Evolutionary conservation across 2,888 invertebrate genomes (phyloP), one percentile per base, ranked within the genome.

Genomic region (Drosophila pseudotakahashii): DNA sequence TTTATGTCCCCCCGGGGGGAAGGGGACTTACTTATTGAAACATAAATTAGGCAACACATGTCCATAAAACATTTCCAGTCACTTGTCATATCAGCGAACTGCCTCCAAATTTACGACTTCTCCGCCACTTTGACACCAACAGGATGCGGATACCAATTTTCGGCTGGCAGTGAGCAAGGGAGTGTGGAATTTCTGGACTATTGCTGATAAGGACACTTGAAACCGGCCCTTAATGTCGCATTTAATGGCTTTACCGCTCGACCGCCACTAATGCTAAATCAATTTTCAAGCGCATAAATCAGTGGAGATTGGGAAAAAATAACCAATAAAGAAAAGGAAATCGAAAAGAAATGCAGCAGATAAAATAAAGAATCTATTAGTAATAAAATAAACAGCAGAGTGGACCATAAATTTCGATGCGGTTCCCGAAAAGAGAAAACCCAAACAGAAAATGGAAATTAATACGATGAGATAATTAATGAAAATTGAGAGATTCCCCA

Each of bases 11-110:
- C 57, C 51, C 2, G 11, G 11, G 34, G 58, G 50, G 37, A 30
- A 7, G 45, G 42, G 37, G 42, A 34, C 51, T 37, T 13, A 66
- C 45, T 64, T 66, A 83, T 81, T 82, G 82, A 81, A 86, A 79
- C 82, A 82, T 82, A 82, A 82, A 86, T 82, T 81, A 81, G 71
- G 86, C 77, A 85, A 80, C 81, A 85, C 75, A 85, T 82, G 86
- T 73, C 66, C 80, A 79, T 74, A 76, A 78, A 81, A 62, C 80
- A 81, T 79, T 74, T 79, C 34, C 72, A 73, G 64, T 78, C 80
- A 82, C 86, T 85, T 82, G 83, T 82, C 80, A 77, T 82, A 82
- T 82, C 82, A 82, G 76, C 58, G 53, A 59, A 76, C 72, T 59
- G 66, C 55, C 41, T 36, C 32, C 9, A 66, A 54, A 78, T 82